Percentiles rank a stretch among this genome's conserved stretches.
phyloP scores from a whole-genome alignment of 2,888 invertebrate genomes.

The Herminia tarsipennalis region DNA sequence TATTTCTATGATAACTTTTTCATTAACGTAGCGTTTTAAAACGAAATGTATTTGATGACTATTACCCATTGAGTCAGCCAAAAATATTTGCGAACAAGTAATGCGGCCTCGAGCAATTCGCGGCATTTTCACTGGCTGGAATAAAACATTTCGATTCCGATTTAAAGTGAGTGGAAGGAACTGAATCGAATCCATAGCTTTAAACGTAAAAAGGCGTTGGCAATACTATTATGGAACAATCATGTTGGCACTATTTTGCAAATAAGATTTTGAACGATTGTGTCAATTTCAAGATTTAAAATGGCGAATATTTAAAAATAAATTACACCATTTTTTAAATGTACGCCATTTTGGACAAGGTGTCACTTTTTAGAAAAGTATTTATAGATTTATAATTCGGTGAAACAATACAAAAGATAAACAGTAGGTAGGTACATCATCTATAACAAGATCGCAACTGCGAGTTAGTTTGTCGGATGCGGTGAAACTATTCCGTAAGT shows the following conservation, averaged over 20 bases:
- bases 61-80: conserved; percentile 31
- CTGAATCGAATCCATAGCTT: conserved; percentile 40
- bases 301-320: too few species aligned
- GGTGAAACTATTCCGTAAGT: too few species aligned
- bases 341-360: too few species aligned
- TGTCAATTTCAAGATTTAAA: too few species aligned
- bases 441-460: too few species aligned
- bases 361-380: too few species aligned
- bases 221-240: conserved; percentile 13
- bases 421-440: too few species aligned
- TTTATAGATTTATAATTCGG: too few species aligned
- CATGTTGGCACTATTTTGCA: neutral
- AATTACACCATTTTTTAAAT: too few species aligned
- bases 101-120: conserved; percentile 72
- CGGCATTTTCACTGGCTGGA: conserved; percentile 74
- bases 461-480: too few species aligned
- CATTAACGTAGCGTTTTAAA: conserved; percentile 15
- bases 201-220: conserved; percentile 18
- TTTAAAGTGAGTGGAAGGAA: conserved; percentile 59
- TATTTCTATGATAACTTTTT: conserved; percentile 17
- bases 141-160: conserved; percentile 75
- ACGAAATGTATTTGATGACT: conserved; percentile 24
- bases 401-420: too few species aligned
- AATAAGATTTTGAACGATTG: too few species aligned
- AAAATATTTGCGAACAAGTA: conserved; percentile 73